A percentile compares a stretch with the other conserved stretches of the same genome.
These are phyloP conservation scores for Poecile atricapillus DNA, from an alignment of 2,113 vertebrate genomes.

Conservation along the genomic window DNA sequence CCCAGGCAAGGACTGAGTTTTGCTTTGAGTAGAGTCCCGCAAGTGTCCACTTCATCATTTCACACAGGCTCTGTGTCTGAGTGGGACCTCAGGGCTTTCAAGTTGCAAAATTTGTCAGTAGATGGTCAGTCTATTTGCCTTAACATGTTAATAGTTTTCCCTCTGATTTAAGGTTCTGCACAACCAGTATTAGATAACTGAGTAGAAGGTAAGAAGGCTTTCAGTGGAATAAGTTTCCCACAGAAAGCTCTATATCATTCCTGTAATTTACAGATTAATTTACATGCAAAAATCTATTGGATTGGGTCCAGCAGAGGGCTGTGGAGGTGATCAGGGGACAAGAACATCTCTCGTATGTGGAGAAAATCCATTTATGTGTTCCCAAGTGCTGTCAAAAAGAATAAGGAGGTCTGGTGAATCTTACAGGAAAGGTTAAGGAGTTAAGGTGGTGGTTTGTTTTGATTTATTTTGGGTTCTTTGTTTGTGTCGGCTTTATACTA, in stretches of 20 bases:
- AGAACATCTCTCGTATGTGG: rapidly evolving
- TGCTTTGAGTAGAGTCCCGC: background rate
- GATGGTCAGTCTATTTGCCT: background rate
- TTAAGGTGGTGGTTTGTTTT: background rate
- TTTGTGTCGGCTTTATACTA: background rate
- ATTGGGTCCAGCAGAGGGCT: background rate
- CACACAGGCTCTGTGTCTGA: background rate
- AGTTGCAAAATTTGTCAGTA: background rate
- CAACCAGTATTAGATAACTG: background rate
- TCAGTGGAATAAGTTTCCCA: background rate
- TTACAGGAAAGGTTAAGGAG: background rate
- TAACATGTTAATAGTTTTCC: background rate
- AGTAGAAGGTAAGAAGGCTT: background rate
- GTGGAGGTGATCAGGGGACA: background rate
- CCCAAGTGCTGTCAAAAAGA: background rate
- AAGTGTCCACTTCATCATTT: background rate
- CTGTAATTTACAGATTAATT: background rate
- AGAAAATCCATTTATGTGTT: background rate
- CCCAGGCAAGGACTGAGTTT: background rate
- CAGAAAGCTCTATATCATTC: background rate
- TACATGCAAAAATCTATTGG: background rate
- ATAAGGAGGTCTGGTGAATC: background rate
- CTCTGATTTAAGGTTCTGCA: background rate
- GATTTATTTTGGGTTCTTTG: background rate
- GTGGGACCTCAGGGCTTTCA: background rate